Percentiles rank a stretch among this genome's conserved stretches.
phyloP scores from a whole-genome alignment of 2,113 vertebrate genomes.

The Channa argus region DNA sequence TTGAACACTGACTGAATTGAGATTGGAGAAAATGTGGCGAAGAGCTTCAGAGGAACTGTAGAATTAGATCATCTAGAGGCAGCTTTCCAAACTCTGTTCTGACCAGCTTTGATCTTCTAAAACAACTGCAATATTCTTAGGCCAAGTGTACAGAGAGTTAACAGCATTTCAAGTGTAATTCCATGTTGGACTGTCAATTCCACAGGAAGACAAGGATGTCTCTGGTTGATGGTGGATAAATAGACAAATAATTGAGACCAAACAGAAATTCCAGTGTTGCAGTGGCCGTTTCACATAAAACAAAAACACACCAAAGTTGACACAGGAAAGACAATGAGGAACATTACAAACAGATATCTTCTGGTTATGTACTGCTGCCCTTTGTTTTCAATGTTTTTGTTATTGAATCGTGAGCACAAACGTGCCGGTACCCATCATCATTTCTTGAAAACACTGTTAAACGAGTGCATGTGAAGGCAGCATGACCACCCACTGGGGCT shows the following conservation, averaged over 20 bases:
- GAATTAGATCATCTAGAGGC: neutral
- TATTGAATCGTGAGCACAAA: too few species aligned
- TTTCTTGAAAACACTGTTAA: neutral
- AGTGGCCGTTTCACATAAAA: too few species aligned
- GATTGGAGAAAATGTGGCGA: neutral
- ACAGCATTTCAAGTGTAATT: neutral
- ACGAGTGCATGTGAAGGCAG: neutral
- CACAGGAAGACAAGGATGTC: neutral
- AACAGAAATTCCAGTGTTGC: too few species aligned
- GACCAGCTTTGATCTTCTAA: neutral
- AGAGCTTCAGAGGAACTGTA: neutral
- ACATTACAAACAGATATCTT: too few species aligned
- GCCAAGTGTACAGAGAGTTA: neutral
- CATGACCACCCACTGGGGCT: neutral
- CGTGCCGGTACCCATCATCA: neutral
- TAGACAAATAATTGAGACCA: too few species aligned
- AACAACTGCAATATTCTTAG: neutral
- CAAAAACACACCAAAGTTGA: too few species aligned
- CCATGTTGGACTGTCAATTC: neutral
- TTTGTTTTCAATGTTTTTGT: too few species aligned
- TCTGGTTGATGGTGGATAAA: too few species aligned
- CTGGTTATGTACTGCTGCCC: too few species aligned
- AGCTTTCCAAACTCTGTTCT: neutral
- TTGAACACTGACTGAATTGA: neutral
- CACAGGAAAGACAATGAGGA: too few species aligned